Conservation (phyloP, 2,113 vertebrate species). For the Plecturocebus donacophilus region DNA sequence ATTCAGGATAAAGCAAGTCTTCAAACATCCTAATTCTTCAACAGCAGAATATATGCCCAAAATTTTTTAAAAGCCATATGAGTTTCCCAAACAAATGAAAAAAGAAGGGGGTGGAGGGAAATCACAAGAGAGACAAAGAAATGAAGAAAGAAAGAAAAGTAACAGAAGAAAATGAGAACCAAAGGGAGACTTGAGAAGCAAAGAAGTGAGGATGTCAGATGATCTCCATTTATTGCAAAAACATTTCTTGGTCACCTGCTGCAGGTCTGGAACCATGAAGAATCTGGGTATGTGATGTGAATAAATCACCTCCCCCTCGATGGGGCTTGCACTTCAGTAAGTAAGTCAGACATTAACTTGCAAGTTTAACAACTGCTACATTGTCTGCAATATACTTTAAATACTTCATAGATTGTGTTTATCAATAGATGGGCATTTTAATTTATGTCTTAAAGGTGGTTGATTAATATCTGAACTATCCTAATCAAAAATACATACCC, state of each 20-base stretch:
- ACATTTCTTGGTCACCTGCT: background rate
- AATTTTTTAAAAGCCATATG: background rate
- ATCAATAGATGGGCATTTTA: background rate
- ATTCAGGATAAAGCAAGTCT: background rate
- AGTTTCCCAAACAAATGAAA: background rate
- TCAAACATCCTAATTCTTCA: background rate
- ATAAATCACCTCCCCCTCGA: background rate
- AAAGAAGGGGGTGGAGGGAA: background rate
- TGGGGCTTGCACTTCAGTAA: background rate
- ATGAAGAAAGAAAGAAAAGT: background rate
- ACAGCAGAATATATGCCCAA: background rate
- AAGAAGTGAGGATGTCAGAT: background rate
- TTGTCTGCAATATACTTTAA: conserved; percentile 7
- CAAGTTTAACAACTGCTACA: background rate
- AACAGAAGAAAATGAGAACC: background rate
- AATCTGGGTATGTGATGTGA: background rate
- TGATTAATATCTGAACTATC: background rate
- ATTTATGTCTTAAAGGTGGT: background rate
- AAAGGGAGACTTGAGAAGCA: background rate
- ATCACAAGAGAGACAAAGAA: background rate
- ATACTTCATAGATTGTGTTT: background rate
- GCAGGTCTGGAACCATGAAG: background rate
- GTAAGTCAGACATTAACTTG: background rate
- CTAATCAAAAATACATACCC: background rate
- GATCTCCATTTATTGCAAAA: background rate